Evolutionary conservation across 2,888 invertebrate genomes (phyloP), one percentile per base, ranked within the genome.

Genomic region (Azorinus chamasolen): DNA sequence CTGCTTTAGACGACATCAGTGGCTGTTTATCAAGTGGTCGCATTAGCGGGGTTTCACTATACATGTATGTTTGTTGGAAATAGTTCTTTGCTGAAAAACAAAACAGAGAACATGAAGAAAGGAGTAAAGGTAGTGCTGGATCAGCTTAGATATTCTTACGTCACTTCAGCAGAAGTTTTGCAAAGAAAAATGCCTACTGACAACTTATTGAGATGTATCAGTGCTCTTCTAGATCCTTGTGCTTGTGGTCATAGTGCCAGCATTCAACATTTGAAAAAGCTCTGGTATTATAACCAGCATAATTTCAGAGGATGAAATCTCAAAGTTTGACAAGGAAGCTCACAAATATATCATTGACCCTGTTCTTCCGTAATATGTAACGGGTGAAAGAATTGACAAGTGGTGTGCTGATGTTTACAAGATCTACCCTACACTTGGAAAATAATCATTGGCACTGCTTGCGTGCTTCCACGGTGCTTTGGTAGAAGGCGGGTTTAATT

Each of bases 381-480:
- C 10, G 16, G 41, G 10, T 12, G 16, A 10, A 14, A 10, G 41
- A 14, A 41, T 41, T 41, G 41, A 41, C 16, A 41, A 14, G 16
- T 41, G 41, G 41, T 41, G 41, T 8, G 41, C 10, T 12, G 41
- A 41, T n/a, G n/a, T n/a, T n/a, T n/a, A n/a, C n/a, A n/a, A 39
- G 18, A 48, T 27, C 43, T 77, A 72, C 37, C 71, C 81, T 18
- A 22, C n/a, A 6, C 68, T 74, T 3, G n/a, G 46, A 18, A 78
- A 72, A 50, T 27, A 80, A 20, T 69, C 53, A 0, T 70, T 66
- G n/a, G 69, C 78, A 25, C 25, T 51, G 12, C 64, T 78, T 2
- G 61, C 46, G n/a, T 59, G 74, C 41, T 85, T 86, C 37, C 82
- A 82, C 77, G 83, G 82, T 12, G 76, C 83, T 1, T 50, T 58